These are phyloP conservation scores for Geotrupes spiniger DNA, from an alignment of 2,888 invertebrate genomes.

Conservation along the genomic window DNA sequence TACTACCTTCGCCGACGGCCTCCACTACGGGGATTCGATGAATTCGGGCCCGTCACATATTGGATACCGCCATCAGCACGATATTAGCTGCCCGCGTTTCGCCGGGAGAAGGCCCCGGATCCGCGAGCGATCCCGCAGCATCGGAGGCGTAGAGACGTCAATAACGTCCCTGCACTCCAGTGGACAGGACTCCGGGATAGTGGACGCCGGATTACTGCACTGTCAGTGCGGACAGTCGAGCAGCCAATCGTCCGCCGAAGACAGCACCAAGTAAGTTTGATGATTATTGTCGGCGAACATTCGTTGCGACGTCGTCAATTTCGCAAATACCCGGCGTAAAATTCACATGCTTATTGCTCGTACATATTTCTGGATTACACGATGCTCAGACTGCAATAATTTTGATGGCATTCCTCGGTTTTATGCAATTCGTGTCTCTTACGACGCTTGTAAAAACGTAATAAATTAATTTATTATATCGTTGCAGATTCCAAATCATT, in stretches of 20 bases:
- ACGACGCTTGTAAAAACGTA: too few species aligned
- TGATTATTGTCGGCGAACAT: neutral
- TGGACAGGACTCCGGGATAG: conserved; percentile 79
- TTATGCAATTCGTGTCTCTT: too few species aligned
- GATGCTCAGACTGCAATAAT: too few species aligned
- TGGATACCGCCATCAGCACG: conserved; percentile 38
- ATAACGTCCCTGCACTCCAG: conserved; percentile 79
- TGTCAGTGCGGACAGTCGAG: conserved; percentile 69
- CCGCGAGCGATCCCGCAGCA: conserved; percentile 25
- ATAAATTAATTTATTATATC: too few species aligned
- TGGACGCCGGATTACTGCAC: conserved; percentile 50
- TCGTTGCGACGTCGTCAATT: too few species aligned
- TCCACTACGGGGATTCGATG: conserved; percentile 47
- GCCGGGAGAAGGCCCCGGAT: conserved; percentile 27
- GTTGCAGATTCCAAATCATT: too few species aligned
- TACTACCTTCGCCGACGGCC: conserved; percentile 48
- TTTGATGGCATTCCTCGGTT: too few species aligned
- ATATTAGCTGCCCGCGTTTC: conserved; percentile 39
- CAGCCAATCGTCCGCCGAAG: conserved; percentile 64
- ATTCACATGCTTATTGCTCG: too few species aligned
- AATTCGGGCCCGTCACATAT: conserved; percentile 36
- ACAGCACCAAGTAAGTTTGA: conserved; percentile 64
- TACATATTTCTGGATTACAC: too few species aligned
- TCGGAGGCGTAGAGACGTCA: conserved; percentile 63
- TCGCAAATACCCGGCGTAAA: too few species aligned